Evolutionary conservation across 2,888 invertebrate species (phyloP), one percentile per base, ranked within the genome.

Genomic region (Tenthredo scrophulariae): DNA sequence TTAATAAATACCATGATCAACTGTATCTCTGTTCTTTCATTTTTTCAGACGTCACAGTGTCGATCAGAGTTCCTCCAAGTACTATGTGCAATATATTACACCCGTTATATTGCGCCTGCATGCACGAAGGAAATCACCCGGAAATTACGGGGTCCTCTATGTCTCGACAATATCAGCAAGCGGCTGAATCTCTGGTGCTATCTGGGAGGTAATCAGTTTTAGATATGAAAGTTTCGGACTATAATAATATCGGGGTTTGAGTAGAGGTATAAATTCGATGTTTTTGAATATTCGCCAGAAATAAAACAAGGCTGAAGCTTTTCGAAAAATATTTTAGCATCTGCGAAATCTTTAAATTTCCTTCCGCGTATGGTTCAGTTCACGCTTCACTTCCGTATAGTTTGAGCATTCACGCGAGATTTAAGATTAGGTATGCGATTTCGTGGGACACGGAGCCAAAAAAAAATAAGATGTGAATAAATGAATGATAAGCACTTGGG

Each of bases 1-100:
- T 40, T 37, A n/a, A 74, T 6, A 18, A 74, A 77, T 29, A 13
- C 22, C 6, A 72, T 15, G n/a, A n/a, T 33, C 3, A 37, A 54
- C 15, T 82, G 37, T 46, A 84, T 46, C 37, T 46, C 37, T n/a
- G 62, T 84, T 58, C 82, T 15, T 13, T 85, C 37, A 22, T 13
- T 40, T 50, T 85, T 54, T 85, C 93, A 97, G 97, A 97, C 92
- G 96, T 96, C 65, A 96, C 96, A 5, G 96, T 96, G 37, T 96
- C 96, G 26, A 94, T 96, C 50, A 94, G 97, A 86, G 95, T 96
- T 86, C 94, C 95, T 91, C 91, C 94, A 84, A 94, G 95, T 58
- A 90, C 95, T 91, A 96, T 96, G 95, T 97, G 97, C 89, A 95
- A 95, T n/a, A 93, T 96, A 89, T 94, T 97, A 92, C 96, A 97